phyloP scores from a whole-genome alignment of 1,140 invertebrate species.

The Caerostris darwini region DNA sequence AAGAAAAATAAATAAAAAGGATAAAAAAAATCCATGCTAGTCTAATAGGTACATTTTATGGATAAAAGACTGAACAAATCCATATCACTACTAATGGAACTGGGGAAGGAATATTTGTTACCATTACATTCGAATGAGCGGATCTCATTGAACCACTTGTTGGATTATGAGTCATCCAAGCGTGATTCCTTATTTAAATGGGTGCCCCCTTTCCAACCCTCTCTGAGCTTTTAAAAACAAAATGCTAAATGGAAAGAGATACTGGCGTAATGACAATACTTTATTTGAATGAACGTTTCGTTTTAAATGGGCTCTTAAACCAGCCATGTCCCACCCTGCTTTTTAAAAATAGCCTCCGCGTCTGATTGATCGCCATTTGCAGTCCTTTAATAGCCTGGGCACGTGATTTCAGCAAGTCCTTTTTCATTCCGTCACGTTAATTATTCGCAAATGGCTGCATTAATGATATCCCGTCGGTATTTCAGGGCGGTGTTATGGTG shows the following conservation, averaged over 20 bases:
- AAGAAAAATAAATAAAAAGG: too few relatives aligned
- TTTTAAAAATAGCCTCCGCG: conserved; percentile 13
- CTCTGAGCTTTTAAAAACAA: not conserved
- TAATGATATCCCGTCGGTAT: conserved; percentile 14
- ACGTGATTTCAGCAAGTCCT: conserved; percentile 18
- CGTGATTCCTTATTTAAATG: conserved; percentile 13
- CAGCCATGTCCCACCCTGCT: not conserved
- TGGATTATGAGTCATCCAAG: not conserved
- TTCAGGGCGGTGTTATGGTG: not conserved
- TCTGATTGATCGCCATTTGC: not conserved
- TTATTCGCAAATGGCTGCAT: conserved; percentile 61
- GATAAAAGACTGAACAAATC: not conserved
- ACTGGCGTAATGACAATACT: conserved; percentile 23
- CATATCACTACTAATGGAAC: not conserved
- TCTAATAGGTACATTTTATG: not conserved
- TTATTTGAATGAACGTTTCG: not conserved
- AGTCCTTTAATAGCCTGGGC: conserved; percentile 32
- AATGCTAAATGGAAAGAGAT: not conserved
- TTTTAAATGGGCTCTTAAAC: conserved; percentile 48
- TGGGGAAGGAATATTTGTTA: not conserved
- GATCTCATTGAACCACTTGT: conserved; percentile 3
- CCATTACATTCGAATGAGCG: not conserved
- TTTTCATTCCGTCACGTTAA: conserved; percentile 38
- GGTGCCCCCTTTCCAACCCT: not conserved
- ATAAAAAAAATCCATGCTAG: too few relatives aligned